phyloP scores from a whole-genome alignment of 1,140 invertebrate species.

The Drosophila lacteicornis region DNA sequence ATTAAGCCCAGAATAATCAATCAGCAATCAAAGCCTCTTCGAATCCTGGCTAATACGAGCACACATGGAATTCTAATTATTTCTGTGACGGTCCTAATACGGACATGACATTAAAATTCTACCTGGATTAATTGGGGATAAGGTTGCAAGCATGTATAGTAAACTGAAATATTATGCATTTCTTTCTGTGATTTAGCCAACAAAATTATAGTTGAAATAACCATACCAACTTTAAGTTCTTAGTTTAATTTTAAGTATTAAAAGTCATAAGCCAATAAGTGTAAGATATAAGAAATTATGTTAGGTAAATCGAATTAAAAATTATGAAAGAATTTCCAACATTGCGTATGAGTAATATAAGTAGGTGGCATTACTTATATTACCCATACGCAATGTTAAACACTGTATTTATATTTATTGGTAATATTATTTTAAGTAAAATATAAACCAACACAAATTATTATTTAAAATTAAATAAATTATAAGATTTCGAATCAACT shows the following conservation, averaged over 20 bases:
- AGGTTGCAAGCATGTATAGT: not conserved
- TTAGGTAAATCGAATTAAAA: not conserved
- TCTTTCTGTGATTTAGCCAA: not conserved
- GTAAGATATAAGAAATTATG: too few species aligned
- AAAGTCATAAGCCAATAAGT: not conserved
- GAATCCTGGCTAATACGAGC: not conserved
- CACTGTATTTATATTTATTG: too few species aligned
- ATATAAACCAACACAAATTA: too few species aligned
- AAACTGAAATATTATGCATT: not conserved
- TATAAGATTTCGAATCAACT: conserved; percentile 24
- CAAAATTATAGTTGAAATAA: not conserved
- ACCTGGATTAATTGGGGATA: conserved; percentile 5
- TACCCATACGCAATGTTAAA: not conserved
- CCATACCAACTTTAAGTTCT: not conserved
- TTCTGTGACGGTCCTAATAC: not conserved
- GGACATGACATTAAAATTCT: not conserved
- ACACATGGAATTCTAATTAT: conserved; percentile 19
- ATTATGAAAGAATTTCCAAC: not conserved
- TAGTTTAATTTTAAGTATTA: too few species aligned
- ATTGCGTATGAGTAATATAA: not conserved
- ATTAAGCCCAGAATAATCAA: conserved; percentile 38
- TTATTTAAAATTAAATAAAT: not conserved
- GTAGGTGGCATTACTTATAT: not conserved
- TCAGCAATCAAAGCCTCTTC: conserved; percentile 14
- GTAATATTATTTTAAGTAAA: too few species aligned